These are phyloP conservation scores for Poeciliopsis retropinna DNA, from an alignment of 2,113 vertebrate species.

Conservation along the genomic window DNA sequence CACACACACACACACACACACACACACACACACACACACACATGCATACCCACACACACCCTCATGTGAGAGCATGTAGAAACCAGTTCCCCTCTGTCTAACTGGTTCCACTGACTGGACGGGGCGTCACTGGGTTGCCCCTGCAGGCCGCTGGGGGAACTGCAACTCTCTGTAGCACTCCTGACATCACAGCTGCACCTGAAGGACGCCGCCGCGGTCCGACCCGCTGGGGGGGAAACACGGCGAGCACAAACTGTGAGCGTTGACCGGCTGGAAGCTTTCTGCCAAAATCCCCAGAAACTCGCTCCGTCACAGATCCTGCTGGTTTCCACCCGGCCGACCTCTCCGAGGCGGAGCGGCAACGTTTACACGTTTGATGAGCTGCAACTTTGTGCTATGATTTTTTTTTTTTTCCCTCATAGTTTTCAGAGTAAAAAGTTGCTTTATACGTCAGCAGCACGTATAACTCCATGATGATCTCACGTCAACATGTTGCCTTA, in stretches of 20 bases:
- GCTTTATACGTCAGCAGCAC: conserved; percentile 3
- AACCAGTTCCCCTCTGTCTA: neutral
- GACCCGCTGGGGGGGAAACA: too few species aligned
- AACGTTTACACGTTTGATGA: conserved; percentile 67
- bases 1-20: too few species aligned
- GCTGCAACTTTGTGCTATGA: conserved; percentile 4
- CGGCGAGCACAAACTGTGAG: neutral
- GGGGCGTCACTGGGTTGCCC: too few species aligned
- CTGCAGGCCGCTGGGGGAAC: too few species aligned
- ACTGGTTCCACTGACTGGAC: too few species aligned
- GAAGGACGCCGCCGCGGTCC: too few species aligned
- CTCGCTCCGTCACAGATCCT: neutral
- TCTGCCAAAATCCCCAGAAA: conserved; percentile 57
- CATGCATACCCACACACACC: neutral
- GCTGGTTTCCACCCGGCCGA: conserved; percentile 29
- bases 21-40: too few species aligned
- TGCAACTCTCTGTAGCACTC: neutral
- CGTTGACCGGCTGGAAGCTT: neutral
- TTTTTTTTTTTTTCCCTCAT: neutral
- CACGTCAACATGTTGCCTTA: conserved; percentile 78
- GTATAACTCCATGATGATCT: conserved; percentile 50
- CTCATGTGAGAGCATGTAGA: conserved; percentile 28
- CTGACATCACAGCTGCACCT: too few species aligned
- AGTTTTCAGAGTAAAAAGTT: conserved; percentile 4
- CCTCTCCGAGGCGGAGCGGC: conserved; percentile 42